Conservation (phyloP, 1,140 invertebrate species). For the Pseudomyrmex cubaensis region DNA sequence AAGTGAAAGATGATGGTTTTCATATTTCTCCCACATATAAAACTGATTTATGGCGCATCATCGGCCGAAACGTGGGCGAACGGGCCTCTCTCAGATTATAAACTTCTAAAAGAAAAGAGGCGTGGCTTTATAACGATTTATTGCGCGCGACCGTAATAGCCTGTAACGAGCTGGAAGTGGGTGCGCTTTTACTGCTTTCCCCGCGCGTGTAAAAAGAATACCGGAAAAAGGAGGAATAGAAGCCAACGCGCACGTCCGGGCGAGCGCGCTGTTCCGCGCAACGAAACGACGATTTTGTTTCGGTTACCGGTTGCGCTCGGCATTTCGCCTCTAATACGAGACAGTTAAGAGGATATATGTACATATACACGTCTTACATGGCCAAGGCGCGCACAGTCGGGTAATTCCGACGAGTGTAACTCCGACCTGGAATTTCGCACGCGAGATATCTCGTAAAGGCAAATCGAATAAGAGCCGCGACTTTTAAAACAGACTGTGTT, state of each 20-base stretch:
- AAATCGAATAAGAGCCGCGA: conserved; percentile 40
- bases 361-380: conserved; percentile 45
- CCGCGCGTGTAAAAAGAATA: neutral
- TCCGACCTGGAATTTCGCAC: conserved; percentile 45
- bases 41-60: conserved; percentile 46
- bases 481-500: no score
- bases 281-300: conserved; percentile 54
- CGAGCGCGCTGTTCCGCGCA: conserved; percentile 23
- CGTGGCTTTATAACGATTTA: conserved; percentile 66
- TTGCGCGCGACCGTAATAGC: conserved; percentile 54
- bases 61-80: conserved; percentile 56
- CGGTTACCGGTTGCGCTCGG: conserved; percentile 39
- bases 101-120: conserved; percentile 60
- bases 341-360: conserved; percentile 55
- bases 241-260: neutral
- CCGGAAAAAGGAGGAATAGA: conserved; percentile 24
- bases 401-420: conserved; percentile 35
- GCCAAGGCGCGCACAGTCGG: neutral
- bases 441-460: conserved; percentile 48
- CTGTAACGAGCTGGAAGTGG: conserved; percentile 52
- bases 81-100: conserved; percentile 45
- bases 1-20: neutral
- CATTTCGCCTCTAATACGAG: conserved; percentile 49
- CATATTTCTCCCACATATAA: conserved; percentile 3
- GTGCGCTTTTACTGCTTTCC: conserved; percentile 49